Evolutionary conservation across 2,888 invertebrate genomes (phyloP).

Genomic region (Lochmaea capreae): DNA sequence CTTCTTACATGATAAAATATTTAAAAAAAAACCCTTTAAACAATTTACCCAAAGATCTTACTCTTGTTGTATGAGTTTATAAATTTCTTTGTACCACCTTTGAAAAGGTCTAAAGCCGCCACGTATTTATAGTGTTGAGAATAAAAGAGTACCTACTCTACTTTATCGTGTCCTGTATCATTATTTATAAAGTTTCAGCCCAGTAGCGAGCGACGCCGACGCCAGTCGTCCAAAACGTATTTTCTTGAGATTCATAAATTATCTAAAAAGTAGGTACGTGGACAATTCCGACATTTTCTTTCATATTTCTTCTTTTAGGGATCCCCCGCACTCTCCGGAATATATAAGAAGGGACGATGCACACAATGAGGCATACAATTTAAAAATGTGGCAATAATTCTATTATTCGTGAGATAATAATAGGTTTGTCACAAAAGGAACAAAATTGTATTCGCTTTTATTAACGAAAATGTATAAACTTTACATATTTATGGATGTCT

Average conservation of each 20-base stretch:
- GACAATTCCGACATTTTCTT: slow-evolving; percentile 6
- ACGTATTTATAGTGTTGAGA: slow-evolving; percentile 17
- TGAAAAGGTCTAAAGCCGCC: neutral
- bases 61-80: neutral
- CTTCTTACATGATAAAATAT: no score
- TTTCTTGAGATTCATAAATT: slow-evolving; percentile 12
- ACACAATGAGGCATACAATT: neutral
- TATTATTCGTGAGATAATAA: neutral
- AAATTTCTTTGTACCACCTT: neutral
- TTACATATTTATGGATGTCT: neutral
- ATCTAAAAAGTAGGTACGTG: slow-evolving; percentile 11
- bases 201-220: neutral
- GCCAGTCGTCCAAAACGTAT: slow-evolving; percentile 4
- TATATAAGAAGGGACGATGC: neutral
- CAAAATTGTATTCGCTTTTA: neutral
- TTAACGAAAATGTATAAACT: neutral
- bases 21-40: no score
- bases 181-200: slow-evolving; percentile 13
- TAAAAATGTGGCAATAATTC: slow-evolving; percentile 6
- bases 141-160: slow-evolving; percentile 4
- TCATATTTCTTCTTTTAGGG: neutral
- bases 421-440: neutral
- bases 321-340: neutral
- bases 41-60: neutral
- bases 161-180: slow-evolving; percentile 1